Conservation (phyloP, 2,888 invertebrate species). For the Therioaphis trifolii region DNA sequence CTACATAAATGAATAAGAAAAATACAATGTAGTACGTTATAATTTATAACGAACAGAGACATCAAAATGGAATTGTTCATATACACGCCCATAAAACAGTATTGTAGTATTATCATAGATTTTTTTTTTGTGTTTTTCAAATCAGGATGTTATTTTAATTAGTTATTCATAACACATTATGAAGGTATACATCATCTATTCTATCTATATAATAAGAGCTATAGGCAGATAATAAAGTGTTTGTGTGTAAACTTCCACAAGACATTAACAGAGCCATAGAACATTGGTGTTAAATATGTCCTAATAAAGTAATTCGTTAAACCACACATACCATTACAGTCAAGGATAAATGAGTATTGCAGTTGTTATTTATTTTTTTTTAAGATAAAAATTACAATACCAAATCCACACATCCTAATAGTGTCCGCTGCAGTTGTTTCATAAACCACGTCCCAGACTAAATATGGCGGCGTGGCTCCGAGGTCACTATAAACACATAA, state of each 20-base stretch:
- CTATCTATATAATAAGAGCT: too few species aligned
- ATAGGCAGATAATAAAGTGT: too few species aligned
- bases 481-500: conserved; percentile 4
- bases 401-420: conserved; percentile 10
- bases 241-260: too few species aligned
- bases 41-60: background rate
- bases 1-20: conserved; percentile 27
- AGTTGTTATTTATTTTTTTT: background rate
- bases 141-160: too few species aligned
- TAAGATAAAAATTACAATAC: conserved; percentile 1
- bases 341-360: conserved; percentile 21
- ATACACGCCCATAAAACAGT: background rate
- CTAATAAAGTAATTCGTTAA: background rate
- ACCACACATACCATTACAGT: background rate
- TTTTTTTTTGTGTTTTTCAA: background rate
- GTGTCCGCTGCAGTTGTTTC: background rate
- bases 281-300: background rate
- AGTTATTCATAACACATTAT: too few species aligned
- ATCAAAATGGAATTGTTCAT: background rate
- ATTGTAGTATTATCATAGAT: background rate
- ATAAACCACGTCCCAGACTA: background rate
- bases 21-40: too few species aligned
- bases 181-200: too few species aligned
- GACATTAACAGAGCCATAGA: background rate
- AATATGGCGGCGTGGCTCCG: conserved; percentile 5